A percentile compares a stretch with the other conserved stretches of the same genome.
phyloP scores from a whole-genome alignment of 2,888 invertebrate species.

The Xylota sylvarum region DNA sequence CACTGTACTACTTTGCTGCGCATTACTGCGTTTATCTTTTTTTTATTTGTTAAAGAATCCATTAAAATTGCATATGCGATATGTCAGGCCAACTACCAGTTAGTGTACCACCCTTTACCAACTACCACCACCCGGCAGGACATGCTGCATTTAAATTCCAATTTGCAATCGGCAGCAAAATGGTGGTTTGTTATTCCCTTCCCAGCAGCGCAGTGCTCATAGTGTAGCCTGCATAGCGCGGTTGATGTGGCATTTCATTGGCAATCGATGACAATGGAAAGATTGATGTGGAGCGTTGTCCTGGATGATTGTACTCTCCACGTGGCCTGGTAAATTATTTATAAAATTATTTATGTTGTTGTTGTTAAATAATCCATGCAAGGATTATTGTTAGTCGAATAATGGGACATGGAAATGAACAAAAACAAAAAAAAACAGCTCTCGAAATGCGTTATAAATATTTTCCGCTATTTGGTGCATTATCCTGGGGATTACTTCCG shows the following conservation, averaged over 20 bases:
- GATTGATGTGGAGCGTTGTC: constrained; percentile 51
- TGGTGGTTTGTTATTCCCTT: constrained; percentile 57
- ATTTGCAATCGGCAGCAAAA: constrained; percentile 61
- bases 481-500: constrained; percentile 37
- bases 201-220: not conserved
- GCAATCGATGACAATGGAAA: constrained; percentile 69
- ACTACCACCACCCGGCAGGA: constrained; percentile 12
- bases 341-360: constrained; percentile 40
- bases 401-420: constrained; percentile 13
- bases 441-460: constrained; percentile 39
- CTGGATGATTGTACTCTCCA: constrained; percentile 37
- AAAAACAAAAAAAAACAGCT: constrained; percentile 2
- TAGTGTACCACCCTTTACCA: constrained; percentile 17
- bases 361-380: constrained; percentile 57
- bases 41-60: constrained; percentile 26
- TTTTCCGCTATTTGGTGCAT: constrained; percentile 23
- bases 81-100: constrained; percentile 55
- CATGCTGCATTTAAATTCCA: constrained; percentile 61
- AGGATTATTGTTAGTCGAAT: constrained; percentile 29
- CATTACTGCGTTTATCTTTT: constrained; percentile 23
- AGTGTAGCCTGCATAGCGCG: not conserved
- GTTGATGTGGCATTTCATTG: constrained; percentile 38
- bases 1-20: constrained; percentile 37
- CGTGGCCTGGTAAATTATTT: constrained; percentile 43
- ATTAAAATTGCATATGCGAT: constrained; percentile 69